Base-by-base conservation (phyloP, 2,888 invertebrate species). In the Atrina japonica region DNA sequence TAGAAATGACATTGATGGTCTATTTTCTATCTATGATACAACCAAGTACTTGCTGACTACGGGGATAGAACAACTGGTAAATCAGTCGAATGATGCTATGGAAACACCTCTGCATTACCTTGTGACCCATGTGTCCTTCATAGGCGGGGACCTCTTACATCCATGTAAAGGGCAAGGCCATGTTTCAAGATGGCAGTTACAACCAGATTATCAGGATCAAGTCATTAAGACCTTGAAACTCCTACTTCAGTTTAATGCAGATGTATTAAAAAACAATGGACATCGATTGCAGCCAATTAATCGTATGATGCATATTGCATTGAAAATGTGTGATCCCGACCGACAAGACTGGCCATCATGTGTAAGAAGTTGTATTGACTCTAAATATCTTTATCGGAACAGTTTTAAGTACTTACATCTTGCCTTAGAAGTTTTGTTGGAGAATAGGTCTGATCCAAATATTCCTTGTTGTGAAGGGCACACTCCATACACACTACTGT, bases 281-380 rank as follows among this genome's bases (percentile, higher is more conserved):
- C 94, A 94, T 83, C 94, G 94, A 86, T 94, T 94, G 93, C 94
- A 94, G 87, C 93, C 95, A 55, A 90, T 95, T 63, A 94, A 94
- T 88, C 91, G 95, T 80, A 93, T 95, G 45, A 83, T 91, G 35
- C 91, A 90, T 78, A 86, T 91, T n/a, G 86, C 88, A 18, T 76
- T 83, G 82, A 89, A 83, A 93, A 93, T 83, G 93, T 94, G 94
- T 83, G 55, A 41, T 5, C 65, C 72, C 5, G 91, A 93, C 0
- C 94, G 94, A 3, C 94, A 94, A 86, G 94, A 94, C 77, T 94
- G 94, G 9, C 91, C 94, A 58, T 94, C 94, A 0, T 94, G 94
- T 86, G 94, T 95, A 0, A 92, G 94, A 82, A 92, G 94, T 6
- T 94, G 91, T 70, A 93, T 94, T 14, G 93, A 88, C 88, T 93